phyloP scores from a whole-genome alignment of 1,140 invertebrate genomes.

The Drosophila aff. region DNA sequence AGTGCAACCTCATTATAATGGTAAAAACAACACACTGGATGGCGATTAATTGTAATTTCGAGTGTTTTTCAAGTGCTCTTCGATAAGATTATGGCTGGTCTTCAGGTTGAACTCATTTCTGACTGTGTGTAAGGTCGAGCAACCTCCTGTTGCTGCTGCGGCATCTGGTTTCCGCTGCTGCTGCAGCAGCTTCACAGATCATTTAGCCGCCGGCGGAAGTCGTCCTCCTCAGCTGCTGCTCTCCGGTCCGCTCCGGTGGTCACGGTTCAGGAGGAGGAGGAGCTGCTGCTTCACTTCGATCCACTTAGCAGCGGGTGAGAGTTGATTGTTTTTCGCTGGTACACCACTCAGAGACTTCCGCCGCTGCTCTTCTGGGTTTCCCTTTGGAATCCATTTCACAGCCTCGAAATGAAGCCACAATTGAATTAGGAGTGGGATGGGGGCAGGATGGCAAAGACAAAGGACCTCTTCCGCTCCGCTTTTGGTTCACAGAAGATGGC shows the following conservation, averaged over 20 bases:
- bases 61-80: slow-evolving; percentile 9
- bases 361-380: slow-evolving; percentile 3
- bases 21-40: background rate
- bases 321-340: slow-evolving; percentile 45
- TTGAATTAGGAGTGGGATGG: slow-evolving; percentile 17
- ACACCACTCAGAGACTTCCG: slow-evolving; percentile 16
- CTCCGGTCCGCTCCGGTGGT: slow-evolving; percentile 30
- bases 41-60: slow-evolving; percentile 9
- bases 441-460: slow-evolving; percentile 33
- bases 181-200: slow-evolving; percentile 47
- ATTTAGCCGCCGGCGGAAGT: slow-evolving; percentile 55
- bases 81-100: background rate
- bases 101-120: slow-evolving; percentile 7
- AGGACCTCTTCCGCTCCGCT: slow-evolving; percentile 26
- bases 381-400: background rate
- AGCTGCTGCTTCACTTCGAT: slow-evolving; percentile 14
- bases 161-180: slow-evolving; percentile 17
- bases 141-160: slow-evolving; percentile 44
- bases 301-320: slow-evolving; percentile 30
- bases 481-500: background rate
- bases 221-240: slow-evolving; percentile 35
- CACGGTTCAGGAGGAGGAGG: slow-evolving; percentile 24
- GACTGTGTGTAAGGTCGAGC: slow-evolving; percentile 31
- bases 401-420: slow-evolving; percentile 19
- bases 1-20: background rate